These are phyloP conservation scores for Chelonus insularis DNA, from an alignment of 1,140 invertebrate genomes.

Conservation along the genomic window DNA sequence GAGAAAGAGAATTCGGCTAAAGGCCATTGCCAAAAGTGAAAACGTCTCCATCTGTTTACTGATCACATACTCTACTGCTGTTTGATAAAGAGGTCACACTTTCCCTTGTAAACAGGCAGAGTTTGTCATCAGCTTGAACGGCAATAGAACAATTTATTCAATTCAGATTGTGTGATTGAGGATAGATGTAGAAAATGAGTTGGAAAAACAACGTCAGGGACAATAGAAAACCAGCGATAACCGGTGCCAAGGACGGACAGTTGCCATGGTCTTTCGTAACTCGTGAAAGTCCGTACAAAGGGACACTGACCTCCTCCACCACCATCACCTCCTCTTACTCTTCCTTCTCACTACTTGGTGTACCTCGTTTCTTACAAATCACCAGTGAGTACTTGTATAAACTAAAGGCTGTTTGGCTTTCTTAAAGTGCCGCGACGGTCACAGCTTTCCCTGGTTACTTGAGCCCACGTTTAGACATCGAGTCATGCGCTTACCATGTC, in stretches of 20 bases:
- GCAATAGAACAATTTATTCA: not conserved
- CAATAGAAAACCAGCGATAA: slow-evolving; percentile 58
- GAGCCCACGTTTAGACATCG: slow-evolving; percentile 15
- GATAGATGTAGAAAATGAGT: not conserved
- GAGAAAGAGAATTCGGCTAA: slow-evolving; percentile 29
- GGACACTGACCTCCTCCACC: slow-evolving; percentile 59
- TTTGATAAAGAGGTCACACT: slow-evolving; percentile 36
- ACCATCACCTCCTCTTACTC: slow-evolving; percentile 32
- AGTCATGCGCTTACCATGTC: slow-evolving; percentile 6
- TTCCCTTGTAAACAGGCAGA: slow-evolving; percentile 27
- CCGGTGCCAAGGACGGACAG: slow-evolving; percentile 60
- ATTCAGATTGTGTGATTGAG: slow-evolving; percentile 3
- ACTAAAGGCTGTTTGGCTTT: slow-evolving; percentile 13
- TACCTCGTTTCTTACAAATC: not conserved
- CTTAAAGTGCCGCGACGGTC: slow-evolving; percentile 19
- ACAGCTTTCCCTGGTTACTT: slow-evolving; percentile 17
- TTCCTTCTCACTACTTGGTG: slow-evolving; percentile 7
- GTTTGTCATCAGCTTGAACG: not conserved
- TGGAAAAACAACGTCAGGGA: slow-evolving; percentile 32
- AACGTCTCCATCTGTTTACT: slow-evolving; percentile 32
- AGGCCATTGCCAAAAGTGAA: slow-evolving; percentile 63
- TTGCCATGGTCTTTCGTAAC: slow-evolving; percentile 57
- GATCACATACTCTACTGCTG: slow-evolving; percentile 2
- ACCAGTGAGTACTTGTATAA: slow-evolving; percentile 6
- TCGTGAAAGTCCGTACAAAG: slow-evolving; percentile 59